Conservation (phyloP, 2,113 vertebrate genomes). For the Tragelaphus strepsiceros region DNA sequence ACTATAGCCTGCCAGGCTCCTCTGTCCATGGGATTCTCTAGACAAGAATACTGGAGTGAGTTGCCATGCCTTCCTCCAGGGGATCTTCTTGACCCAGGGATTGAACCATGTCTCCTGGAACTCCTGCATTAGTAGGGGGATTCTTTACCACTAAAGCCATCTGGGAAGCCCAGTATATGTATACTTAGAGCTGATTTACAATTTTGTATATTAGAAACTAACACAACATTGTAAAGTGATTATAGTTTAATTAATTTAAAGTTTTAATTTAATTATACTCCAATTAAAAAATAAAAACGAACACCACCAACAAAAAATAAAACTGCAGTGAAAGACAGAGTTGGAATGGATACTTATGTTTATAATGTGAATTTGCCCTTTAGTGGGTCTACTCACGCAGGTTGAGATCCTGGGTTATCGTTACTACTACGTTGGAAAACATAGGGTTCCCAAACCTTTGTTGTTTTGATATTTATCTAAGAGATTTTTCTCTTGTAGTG, state of each 20-base stretch:
- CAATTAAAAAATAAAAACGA: not conserved
- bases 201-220: not conserved
- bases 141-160: not conserved
- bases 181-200: not conserved
- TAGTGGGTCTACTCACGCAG: not conserved
- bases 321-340: not conserved
- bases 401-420: not conserved
- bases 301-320: not conserved
- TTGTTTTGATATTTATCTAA: not conserved
- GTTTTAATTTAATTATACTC: not conserved
- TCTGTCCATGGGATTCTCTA: not conserved
- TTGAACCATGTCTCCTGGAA: not conserved
- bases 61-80: not conserved
- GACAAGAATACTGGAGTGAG: not conserved
- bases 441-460: not conserved
- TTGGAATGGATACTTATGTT: not conserved
- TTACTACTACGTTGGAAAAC: not conserved
- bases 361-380: not conserved
- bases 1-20: not conserved
- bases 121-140: not conserved
- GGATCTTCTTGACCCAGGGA: not conserved
- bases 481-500: not conserved
- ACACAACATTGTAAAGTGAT: not conserved
- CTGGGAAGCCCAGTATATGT: not conserved
- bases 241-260: not conserved